A percentile compares a stretch with the other conserved stretches of the same genome.
These are phyloP conservation scores for Amphiura filiformis DNA, from an alignment of 35 echinoderm and acorn worm genomes.

Conservation along the genomic window DNA sequence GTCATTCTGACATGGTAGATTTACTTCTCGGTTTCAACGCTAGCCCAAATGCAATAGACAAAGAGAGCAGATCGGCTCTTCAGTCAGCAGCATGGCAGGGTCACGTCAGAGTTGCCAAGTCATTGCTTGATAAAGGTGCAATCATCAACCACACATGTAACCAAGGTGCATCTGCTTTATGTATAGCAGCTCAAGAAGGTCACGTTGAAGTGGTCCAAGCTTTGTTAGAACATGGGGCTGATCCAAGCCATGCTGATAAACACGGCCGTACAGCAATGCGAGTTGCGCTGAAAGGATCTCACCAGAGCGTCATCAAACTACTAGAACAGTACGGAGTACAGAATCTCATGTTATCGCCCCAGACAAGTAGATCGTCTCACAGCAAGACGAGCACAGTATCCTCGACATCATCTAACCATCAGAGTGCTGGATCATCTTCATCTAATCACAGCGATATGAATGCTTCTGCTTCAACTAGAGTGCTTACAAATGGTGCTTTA, in stretches of 20 bases:
- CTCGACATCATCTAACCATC: conserved; percentile 47
- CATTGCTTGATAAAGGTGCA: conserved; percentile 70
- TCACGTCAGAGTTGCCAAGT: conserved; percentile 72
- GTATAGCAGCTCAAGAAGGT: conserved; percentile 96
- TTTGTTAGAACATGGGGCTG: conserved; percentile 80
- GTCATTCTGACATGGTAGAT: conserved; percentile 80
- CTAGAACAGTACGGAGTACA: conserved; percentile 84
- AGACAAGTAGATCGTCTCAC: conserved; percentile 63
- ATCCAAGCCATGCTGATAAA: conserved; percentile 96
- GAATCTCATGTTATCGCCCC: conserved; percentile 58
- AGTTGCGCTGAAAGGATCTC: conserved; percentile 91
- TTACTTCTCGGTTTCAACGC: conserved; percentile 55
- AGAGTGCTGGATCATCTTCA: conserved; percentile 33
- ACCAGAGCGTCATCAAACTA: conserved; percentile 74
- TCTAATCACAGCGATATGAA: conserved; percentile 37
- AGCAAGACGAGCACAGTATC: conserved; percentile 53
- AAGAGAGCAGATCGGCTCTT: conserved; percentile 79
- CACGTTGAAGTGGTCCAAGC: conserved; percentile 88
- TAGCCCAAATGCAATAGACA: conserved; percentile 82
- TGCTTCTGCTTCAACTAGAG: conserved; percentile 45
- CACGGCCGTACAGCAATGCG: conserved; percentile 95
- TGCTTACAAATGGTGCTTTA: conserved; percentile 66
- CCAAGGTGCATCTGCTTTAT: conserved; percentile 96
- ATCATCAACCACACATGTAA: conserved; percentile 96
- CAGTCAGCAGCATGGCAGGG: conserved; percentile 99